A percentile compares a stretch with the other conserved stretches of the same genome.
phyloP scores from a whole-genome alignment of 37 sponge, comb jelly and placozoan genomes.

The Agelas oroides region DNA sequence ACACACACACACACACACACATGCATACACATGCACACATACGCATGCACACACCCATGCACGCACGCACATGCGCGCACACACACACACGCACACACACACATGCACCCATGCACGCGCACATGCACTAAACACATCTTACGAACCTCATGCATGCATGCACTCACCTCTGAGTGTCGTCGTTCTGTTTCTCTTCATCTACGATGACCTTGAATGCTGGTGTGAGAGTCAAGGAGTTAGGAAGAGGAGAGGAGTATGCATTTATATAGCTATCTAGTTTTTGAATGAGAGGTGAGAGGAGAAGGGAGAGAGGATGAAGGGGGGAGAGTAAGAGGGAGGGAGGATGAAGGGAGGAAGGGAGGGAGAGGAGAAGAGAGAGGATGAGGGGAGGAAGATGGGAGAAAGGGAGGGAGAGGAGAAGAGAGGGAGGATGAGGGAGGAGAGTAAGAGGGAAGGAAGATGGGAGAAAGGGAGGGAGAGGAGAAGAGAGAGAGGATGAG shows the following conservation, averaged over 20 bases:
- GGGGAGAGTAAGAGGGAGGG: not conserved
- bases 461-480: not conserved
- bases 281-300: not conserved
- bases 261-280: not conserved
- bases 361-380: not conserved
- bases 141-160: too few relatives aligned
- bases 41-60: too few relatives aligned
- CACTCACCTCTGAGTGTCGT: constrained; percentile 54
- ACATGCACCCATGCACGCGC: too few relatives aligned
- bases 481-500: not conserved
- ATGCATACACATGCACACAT: too few relatives aligned
- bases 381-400: not conserved
- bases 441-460: too few relatives aligned
- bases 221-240: not conserved
- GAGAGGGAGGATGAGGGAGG: too few relatives aligned
- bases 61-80: too few relatives aligned
- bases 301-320: not conserved
- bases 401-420: too few relatives aligned
- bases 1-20: too few relatives aligned
- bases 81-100: too few relatives aligned
- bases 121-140: too few relatives aligned
- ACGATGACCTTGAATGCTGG: constrained; percentile 54
- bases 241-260: too few relatives aligned
- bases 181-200: constrained; percentile 58
- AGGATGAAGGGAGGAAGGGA: not conserved